phyloP scores from a whole-genome alignment of 2,797 vertebrate genomes.

The Pagetopsis macropterus region DNA sequence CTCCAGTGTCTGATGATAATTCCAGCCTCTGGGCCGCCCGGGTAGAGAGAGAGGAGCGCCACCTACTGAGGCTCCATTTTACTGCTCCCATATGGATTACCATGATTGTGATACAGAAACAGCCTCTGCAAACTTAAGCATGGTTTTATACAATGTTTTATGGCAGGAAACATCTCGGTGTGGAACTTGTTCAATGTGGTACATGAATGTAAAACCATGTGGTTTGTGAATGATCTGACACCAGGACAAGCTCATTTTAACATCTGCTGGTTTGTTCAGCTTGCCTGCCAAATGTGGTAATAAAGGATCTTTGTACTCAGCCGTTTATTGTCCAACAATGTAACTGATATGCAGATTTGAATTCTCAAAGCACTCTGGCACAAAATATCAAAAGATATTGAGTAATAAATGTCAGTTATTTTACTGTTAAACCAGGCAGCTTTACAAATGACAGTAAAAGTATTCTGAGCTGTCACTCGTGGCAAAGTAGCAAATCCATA shows the following conservation, averaged over 20 bases:
- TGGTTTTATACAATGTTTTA: constrained; percentile 26
- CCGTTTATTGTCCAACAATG: constrained; percentile 10
- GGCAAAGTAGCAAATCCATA: not conserved
- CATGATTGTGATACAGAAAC: constrained; percentile 10
- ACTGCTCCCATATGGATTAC: constrained; percentile 54
- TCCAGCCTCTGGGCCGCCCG: constrained; percentile 60
- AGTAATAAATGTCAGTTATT: not conserved
- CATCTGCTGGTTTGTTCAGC: constrained; percentile 56
- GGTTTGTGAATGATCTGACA: constrained; percentile 50
- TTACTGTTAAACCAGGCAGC: not conserved
- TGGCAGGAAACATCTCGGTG: constrained; percentile 15
- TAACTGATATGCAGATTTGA: constrained; percentile 10
- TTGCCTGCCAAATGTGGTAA: constrained; percentile 64
- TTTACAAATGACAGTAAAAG: not conserved
- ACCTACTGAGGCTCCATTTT: constrained; percentile 63
- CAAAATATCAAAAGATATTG: not conserved
- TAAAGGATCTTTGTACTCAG: constrained; percentile 76
- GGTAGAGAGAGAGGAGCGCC: constrained; percentile 66
- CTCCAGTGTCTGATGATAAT: constrained; percentile 69
- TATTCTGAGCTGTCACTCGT: not conserved
- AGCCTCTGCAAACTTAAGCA: constrained; percentile 10
- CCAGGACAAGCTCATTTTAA: constrained; percentile 37
- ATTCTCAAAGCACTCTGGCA: not conserved
- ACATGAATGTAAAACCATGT: constrained; percentile 39
- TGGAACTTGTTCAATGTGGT: constrained; percentile 27